phyloP scores from a whole-genome alignment of 1,140 invertebrate genomes.

The Zaprionus capensis region DNA sequence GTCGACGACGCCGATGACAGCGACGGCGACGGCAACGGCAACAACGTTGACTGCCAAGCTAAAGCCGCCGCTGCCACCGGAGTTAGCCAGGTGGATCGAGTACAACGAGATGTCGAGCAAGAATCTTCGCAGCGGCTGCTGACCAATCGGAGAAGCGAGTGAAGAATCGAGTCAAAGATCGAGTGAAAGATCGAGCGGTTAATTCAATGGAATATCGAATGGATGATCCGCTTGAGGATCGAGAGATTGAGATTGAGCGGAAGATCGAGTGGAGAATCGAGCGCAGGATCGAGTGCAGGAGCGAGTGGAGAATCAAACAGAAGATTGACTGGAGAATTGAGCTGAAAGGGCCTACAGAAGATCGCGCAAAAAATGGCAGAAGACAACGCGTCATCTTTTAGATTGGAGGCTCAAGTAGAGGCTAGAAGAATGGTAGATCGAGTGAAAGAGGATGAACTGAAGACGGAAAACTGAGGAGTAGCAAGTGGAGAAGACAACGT shows the following conservation, averaged over 20 bases:
- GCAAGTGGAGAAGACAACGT: no score
- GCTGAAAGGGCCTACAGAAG: neutral
- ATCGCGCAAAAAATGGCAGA: neutral
- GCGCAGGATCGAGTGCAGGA: neutral
- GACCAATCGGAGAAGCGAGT: slow-evolving; percentile 35
- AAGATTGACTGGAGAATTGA: neutral
- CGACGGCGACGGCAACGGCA: neutral
- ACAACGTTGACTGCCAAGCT: slow-evolving; percentile 61
- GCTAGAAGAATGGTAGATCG: neutral
- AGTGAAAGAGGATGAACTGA: neutral
- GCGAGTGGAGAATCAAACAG: neutral
- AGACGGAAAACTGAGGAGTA: neutral
- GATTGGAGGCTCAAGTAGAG: neutral
- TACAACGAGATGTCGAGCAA: slow-evolving; percentile 89
- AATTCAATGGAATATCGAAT: neutral
- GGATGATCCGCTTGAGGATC: neutral
- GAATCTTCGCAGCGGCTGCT: slow-evolving; percentile 85
- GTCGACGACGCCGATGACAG: slow-evolving; percentile 7
- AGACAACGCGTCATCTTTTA: neutral
- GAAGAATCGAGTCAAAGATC: neutral
- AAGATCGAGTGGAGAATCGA: neutral
- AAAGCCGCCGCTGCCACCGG: slow-evolving; percentile 87
- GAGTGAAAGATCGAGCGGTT: neutral
- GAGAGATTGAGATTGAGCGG: neutral
- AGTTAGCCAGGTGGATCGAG: slow-evolving; percentile 88